Evolutionary conservation across 2,797 vertebrate genomes (phyloP).

Genomic region (Labroides dimidiatus): DNA sequence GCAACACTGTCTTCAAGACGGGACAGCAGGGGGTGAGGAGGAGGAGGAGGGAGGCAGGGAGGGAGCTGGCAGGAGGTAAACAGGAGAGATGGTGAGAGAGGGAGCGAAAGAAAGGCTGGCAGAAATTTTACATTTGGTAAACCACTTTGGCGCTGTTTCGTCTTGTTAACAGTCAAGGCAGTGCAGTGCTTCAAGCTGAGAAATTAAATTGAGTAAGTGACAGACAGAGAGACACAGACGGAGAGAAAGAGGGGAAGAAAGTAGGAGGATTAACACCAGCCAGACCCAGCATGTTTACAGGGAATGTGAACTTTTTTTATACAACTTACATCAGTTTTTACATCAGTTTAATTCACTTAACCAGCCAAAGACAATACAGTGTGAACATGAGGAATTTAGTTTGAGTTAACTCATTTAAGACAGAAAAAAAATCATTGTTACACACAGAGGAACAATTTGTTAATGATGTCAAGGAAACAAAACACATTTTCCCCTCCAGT

Average conservation of each 20-base stretch:
- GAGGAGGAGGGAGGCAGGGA: neutral
- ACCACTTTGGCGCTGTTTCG: slow-evolving; percentile 56
- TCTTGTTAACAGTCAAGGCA: slow-evolving; percentile 54
- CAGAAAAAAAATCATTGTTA: neutral
- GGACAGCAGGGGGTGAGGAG: slow-evolving; percentile 40
- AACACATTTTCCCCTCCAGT: slow-evolving; percentile 10
- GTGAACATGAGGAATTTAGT: neutral
- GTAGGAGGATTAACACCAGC: slow-evolving; percentile 49
- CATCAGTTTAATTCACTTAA: slow-evolving; percentile 21
- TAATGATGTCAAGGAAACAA: slow-evolving; percentile 2
- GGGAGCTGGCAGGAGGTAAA: slow-evolving; percentile 41
- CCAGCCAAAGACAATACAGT: neutral
- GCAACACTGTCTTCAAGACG: slow-evolving; percentile 70
- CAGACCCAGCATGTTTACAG: slow-evolving; percentile 7
- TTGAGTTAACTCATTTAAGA: slow-evolving; percentile 9
- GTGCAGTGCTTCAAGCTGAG: slow-evolving; percentile 58
- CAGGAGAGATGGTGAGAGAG: slow-evolving; percentile 24
- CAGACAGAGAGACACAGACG: slow-evolving; percentile 41
- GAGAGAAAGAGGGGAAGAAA: slow-evolving; percentile 11
- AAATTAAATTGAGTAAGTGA: slow-evolving; percentile 67
- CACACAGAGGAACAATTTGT: neutral
- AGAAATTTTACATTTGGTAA: slow-evolving; percentile 57
- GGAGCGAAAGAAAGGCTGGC: slow-evolving; percentile 49
- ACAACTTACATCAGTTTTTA: slow-evolving; percentile 24
- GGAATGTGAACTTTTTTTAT: slow-evolving; percentile 29